Evolutionary conservation across 2,888 invertebrate genomes (phyloP).

Genomic region (Lasiommata megera): DNA sequence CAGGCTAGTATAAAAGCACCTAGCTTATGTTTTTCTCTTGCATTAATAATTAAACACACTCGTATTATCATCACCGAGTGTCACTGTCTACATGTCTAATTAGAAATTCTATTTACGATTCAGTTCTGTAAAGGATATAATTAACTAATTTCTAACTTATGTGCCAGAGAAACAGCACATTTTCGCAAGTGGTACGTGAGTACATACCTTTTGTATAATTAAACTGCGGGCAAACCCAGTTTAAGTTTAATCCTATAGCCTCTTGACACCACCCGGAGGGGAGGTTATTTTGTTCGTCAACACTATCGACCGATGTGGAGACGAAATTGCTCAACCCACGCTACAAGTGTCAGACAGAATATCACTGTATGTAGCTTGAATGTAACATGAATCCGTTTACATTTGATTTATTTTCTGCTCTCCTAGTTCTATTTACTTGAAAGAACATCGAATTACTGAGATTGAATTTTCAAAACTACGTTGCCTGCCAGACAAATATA

Average conservation of each 20-base stretch:
- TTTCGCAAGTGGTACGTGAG: conserved; percentile 60
- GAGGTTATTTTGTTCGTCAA: conserved; percentile 80
- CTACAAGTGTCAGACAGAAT: conserved; percentile 60
- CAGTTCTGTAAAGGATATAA: conserved; percentile 63
- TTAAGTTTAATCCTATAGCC: conserved; percentile 81
- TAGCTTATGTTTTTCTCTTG: conserved; percentile 29
- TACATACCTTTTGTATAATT: conserved; percentile 78
- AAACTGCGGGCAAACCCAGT: conserved; percentile 77
- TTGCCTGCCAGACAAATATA: too few species aligned
- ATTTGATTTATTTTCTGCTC: neutral
- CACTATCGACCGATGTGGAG: conserved; percentile 74
- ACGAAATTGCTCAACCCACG: conserved; percentile 61
- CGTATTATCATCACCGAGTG: conserved; percentile 36
- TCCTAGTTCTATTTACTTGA: neutral
- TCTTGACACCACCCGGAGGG: conserved; percentile 75
- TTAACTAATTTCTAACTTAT: conserved; percentile 71
- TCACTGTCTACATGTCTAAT: conserved; percentile 57
- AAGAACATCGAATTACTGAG: too few species aligned
- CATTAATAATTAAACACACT: conserved; percentile 30
- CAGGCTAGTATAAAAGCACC: conserved; percentile 29
- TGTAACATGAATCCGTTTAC: conserved; percentile 25
- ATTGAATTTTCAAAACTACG: too few species aligned
- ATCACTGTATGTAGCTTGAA: conserved; percentile 53
- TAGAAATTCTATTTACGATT: conserved; percentile 65
- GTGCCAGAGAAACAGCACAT: conserved; percentile 58